A percentile compares a stretch with the other conserved stretches of the same genome.
Conservation (phyloP, 2,797 vertebrate species). For the Manis crassicaudata region DNA sequence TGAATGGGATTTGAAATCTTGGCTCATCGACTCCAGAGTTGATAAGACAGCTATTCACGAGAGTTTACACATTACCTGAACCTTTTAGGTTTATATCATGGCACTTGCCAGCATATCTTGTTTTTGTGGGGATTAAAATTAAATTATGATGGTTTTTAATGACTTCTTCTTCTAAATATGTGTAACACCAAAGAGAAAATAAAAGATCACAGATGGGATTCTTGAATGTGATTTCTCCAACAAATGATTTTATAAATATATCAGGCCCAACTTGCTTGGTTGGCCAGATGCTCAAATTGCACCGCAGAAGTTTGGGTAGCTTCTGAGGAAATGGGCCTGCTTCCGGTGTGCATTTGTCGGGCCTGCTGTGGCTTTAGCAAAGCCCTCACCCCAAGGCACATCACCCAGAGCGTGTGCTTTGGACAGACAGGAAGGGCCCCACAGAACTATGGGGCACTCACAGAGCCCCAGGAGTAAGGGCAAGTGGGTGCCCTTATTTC, state of each 20-base stretch:
- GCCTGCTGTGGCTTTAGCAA: not conserved
- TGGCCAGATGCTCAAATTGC: constrained; percentile 68
- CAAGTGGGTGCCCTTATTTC: not conserved
- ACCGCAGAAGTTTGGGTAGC: constrained; percentile 36
- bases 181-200: constrained; percentile 71
- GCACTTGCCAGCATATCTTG: constrained; percentile 57
- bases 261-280: constrained; percentile 28
- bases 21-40: not conserved
- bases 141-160: constrained; percentile 72
- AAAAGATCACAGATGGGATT: constrained; percentile 77
- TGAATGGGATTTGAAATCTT: constrained; percentile 22
- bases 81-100: constrained; percentile 19
- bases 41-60: not conserved
- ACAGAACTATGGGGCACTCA: not conserved
- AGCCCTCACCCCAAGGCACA: not conserved
- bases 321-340: constrained; percentile 59
- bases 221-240: constrained; percentile 79
- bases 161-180: constrained; percentile 75
- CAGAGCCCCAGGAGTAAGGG: not conserved
- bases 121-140: constrained; percentile 77
- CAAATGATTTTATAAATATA: constrained; percentile 78
- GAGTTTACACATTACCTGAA: constrained; percentile 40
- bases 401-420: not conserved
- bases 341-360: constrained; percentile 66
- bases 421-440: too few species aligned